Conservation (phyloP, 2,797 vertebrate species). For the Pseudomugil gertrudae region DNA sequence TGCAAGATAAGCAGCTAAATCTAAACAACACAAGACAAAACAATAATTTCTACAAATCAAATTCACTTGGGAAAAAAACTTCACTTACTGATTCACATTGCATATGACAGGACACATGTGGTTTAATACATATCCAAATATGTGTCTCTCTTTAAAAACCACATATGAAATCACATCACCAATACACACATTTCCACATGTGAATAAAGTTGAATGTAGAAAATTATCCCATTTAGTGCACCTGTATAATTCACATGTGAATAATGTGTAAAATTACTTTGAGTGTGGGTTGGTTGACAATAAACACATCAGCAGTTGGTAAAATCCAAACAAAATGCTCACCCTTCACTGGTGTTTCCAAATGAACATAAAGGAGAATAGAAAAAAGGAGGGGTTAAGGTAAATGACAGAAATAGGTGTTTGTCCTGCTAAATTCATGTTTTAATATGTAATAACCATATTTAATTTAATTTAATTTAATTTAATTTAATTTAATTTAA, state of each 20-base stretch:
- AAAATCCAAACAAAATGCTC: constrained; percentile 71
- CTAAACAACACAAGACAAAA: background rate
- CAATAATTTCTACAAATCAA: background rate
- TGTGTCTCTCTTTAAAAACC: constrained; percentile 31
- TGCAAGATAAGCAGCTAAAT: background rate
- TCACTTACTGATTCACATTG: constrained; percentile 58
- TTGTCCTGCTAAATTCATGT: constrained; percentile 3
- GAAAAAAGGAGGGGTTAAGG: constrained; percentile 72
- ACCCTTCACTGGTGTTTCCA: constrained; percentile 84
- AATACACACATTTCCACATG: constrained; percentile 47
- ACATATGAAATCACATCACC: constrained; percentile 45
- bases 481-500: no score
- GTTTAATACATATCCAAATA: constrained; percentile 24
- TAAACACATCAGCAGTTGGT: constrained; percentile 36
- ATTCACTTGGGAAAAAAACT: constrained; percentile 41
- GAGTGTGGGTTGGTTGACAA: background rate
- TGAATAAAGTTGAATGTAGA: constrained; percentile 17
- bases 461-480: background rate
- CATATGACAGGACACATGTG: constrained; percentile 40
- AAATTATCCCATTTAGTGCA: background rate
- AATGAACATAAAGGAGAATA: constrained; percentile 71
- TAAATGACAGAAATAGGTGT: constrained; percentile 48
- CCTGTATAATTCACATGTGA: constrained; percentile 48
- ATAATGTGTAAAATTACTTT: constrained; percentile 37
- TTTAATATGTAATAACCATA: no score